Evolutionary conservation across 1,140 invertebrate species (phyloP).

Genomic region (Drosophila equinoxialis): DNA sequence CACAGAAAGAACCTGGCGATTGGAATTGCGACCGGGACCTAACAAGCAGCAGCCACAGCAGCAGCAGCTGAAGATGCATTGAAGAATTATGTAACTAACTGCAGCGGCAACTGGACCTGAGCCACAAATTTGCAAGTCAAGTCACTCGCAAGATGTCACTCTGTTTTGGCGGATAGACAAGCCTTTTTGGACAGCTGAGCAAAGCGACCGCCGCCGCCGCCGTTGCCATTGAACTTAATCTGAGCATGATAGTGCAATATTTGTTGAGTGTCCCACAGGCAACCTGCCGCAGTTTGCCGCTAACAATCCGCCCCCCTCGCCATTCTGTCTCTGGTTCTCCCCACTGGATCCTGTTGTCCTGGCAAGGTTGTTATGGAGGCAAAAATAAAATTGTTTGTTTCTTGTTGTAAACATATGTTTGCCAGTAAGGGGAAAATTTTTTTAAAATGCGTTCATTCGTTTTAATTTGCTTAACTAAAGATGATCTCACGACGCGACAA

Average conservation of each 20-base stretch:
- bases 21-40: slow-evolving; percentile 37
- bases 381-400: slow-evolving; percentile 65
- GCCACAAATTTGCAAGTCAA: slow-evolving; percentile 78
- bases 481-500: slow-evolving; percentile 84
- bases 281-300: not conserved
- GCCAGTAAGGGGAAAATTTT: not conserved
- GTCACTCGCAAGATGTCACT: slow-evolving; percentile 68
- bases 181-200: slow-evolving; percentile 66
- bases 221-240: slow-evolving; percentile 69
- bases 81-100: slow-evolving; percentile 75
- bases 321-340: not conserved
- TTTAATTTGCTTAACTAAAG: slow-evolving; percentile 30
- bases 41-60: slow-evolving; percentile 62
- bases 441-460: slow-evolving; percentile 18
- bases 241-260: slow-evolving; percentile 76
- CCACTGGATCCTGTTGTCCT: slow-evolving; percentile 56
- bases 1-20: slow-evolving; percentile 56
- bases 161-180: slow-evolving; percentile 67
- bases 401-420: slow-evolving; percentile 49
- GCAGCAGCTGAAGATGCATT: slow-evolving; percentile 27
- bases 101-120: slow-evolving; percentile 34
- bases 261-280: slow-evolving; percentile 49
- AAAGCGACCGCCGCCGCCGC: slow-evolving; percentile 62
- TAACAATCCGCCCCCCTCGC: not conserved
- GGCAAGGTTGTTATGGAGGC: slow-evolving; percentile 79